These are phyloP conservation scores for Dendrophyllia cribrosa DNA, from an alignment of 64 coral and sea anemone genomes.

Conservation along the genomic window DNA sequence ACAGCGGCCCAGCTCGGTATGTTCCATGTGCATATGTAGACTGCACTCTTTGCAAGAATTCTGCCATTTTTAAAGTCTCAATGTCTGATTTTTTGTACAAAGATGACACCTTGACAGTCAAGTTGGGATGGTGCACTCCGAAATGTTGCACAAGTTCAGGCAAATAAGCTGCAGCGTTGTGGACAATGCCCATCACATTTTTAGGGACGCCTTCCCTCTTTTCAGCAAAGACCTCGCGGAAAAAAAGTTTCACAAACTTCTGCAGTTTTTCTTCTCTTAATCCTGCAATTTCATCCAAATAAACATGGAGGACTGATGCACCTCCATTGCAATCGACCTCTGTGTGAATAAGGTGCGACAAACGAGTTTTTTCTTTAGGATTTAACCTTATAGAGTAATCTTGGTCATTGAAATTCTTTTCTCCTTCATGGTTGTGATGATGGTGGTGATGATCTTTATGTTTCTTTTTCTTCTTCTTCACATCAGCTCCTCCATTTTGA, in stretches of 20 bases:
- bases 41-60: conserved; percentile 84
- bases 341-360: conserved; percentile 90
- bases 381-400: conserved; percentile 83
- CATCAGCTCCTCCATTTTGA: conserved; percentile 70
- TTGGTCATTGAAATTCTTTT: conserved; percentile 79
- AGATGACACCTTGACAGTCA: conserved; percentile 86
- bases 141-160: conserved; percentile 95
- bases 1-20: conserved; percentile 80
- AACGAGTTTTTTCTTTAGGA: conserved; percentile 90
- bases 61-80: conserved; percentile 91
- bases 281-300: conserved; percentile 84
- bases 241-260: conserved; percentile 97
- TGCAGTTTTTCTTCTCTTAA: conserved; percentile 89
- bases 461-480: conserved; percentile 89
- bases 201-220: conserved; percentile 65
- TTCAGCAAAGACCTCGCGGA: conserved; percentile 92
- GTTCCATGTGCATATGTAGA: conserved; percentile 86
- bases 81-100: conserved; percentile 93
- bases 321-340: conserved; percentile 94
- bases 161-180: conserved; percentile 83
- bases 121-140: conserved; percentile 82
- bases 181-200: conserved; percentile 96
- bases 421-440: conserved; percentile 80
- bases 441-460: conserved; percentile 69
- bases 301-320: conserved; percentile 88